These are phyloP conservation scores for Geococcyx californianus DNA, from an alignment of 2,113 vertebrate genomes.

Conservation along the genomic window DNA sequence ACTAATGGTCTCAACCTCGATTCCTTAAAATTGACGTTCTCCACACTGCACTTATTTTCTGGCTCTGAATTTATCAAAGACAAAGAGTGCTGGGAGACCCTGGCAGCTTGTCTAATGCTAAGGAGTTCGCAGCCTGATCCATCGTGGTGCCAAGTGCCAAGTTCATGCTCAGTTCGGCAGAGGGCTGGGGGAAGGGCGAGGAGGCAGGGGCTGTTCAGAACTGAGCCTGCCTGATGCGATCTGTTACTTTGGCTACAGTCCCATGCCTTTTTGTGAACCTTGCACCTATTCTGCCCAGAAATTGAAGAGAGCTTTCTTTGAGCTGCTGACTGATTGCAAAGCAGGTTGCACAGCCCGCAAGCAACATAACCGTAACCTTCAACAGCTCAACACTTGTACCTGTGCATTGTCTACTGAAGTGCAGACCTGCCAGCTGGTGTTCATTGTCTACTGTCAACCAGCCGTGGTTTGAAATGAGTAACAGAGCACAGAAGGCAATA, in stretches of 20 bases:
- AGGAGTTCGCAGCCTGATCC: not conserved
- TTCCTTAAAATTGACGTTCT: not conserved
- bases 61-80: not conserved
- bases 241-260: not conserved
- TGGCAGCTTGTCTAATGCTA: not conserved
- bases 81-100: not conserved
- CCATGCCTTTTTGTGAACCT: not conserved
- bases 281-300: not conserved
- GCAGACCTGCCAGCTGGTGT: not conserved
- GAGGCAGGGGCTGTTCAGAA: not conserved
- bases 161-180: not conserved
- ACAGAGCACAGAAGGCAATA: not conserved
- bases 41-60: not conserved
- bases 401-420: not conserved
- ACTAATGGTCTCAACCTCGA: not conserved
- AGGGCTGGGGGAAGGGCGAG: not conserved
- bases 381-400: not conserved
- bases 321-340: not conserved
- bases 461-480: not conserved
- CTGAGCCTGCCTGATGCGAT: not conserved
- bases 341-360: not conserved
- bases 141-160: not conserved
- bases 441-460: not conserved
- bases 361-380: fast-evolving
- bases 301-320: not conserved